Conservation (phyloP, 37 sponge, comb jelly and placozoan species). For the Cliona cf. orientalis region DNA sequence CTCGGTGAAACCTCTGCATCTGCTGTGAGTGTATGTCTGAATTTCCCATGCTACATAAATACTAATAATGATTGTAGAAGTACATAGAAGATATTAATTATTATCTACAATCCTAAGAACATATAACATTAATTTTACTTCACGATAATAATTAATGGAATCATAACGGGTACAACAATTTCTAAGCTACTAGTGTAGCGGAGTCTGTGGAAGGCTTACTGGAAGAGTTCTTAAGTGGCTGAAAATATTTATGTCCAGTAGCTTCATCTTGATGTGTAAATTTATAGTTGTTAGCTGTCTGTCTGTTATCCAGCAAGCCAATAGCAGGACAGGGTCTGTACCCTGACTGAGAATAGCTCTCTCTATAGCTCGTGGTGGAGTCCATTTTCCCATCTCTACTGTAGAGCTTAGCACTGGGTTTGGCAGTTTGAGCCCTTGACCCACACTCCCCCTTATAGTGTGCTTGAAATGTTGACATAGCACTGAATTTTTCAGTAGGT, state of each 20-base stretch:
- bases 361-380: slow-evolving; percentile 45
- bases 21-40: too few relatives aligned
- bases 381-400: slow-evolving; percentile 21
- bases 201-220: too few relatives aligned
- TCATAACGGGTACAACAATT: too few relatives aligned
- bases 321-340: slow-evolving; percentile 45
- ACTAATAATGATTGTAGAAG: not conserved
- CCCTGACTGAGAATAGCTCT: slow-evolving; percentile 30
- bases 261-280: slow-evolving; percentile 50
- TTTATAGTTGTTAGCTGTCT: not conserved
- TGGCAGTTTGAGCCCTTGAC: slow-evolving; percentile 39
- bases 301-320: not conserved
- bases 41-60: not conserved
- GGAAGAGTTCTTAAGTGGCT: not conserved
- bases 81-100: not conserved
- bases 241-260: slow-evolving; percentile 63
- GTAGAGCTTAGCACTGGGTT: slow-evolving; percentile 25
- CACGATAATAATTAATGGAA: not conserved
- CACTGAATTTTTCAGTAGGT: slow-evolving; percentile 69
- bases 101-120: not conserved
- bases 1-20: too few relatives aligned
- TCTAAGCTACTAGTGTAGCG: too few relatives aligned
- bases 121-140: not conserved
- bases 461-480: slow-evolving; percentile 46
- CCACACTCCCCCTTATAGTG: slow-evolving; percentile 56